Base-by-base conservation (phyloP, 2,888 invertebrate species). In the Panzeria rudis region DNA sequence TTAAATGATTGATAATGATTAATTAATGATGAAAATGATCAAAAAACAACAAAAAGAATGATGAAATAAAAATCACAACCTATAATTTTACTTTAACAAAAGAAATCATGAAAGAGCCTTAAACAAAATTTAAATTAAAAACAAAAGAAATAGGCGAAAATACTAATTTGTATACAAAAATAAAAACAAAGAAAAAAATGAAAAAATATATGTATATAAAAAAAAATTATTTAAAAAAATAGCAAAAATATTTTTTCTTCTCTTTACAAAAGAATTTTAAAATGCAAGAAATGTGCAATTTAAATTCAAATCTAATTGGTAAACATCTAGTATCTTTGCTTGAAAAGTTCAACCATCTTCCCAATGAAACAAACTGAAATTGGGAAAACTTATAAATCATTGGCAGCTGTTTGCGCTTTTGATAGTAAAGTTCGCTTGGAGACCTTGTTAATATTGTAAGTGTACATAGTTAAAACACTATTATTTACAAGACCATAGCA, bases 101-200 rank as follows among this genome's bases (percentile, higher is more conserved):
- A 78, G 15, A 69, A 66, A 79, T 76, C 52, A 69, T 73, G 61
- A 64, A 32, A 64, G 29, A 81, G 84, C 84, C 84, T 85, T 84
- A 61, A 52, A 71, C 41, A 62, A 64, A 56, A 25, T 64, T 56
- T 44, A 54, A 62, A 69, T 52, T 59, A 66, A 73, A 11, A 81
- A 81, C 52, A 17, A 54, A 54, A 54, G 35, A 79, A 73, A 50
- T 47, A 64, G 79, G 84, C 79, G 72, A 80, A 80, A 64, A 69
- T 69, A 79, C 79, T 76, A 79, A 84, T 84, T 84, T 84, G 84
- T 84, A 83, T 83, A 79, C 83, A 84, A 84, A 69, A 82, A 38
- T 29, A 52, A 72, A 76, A 79, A 73, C 69, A 52, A 83, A 62
- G 6, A 41, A 72, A 78, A 79, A 68, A 61, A 44, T 32, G 20